Base-by-base conservation (phyloP, 1,140 invertebrate species). In the Parasteatoda tepidariorum region DNA sequence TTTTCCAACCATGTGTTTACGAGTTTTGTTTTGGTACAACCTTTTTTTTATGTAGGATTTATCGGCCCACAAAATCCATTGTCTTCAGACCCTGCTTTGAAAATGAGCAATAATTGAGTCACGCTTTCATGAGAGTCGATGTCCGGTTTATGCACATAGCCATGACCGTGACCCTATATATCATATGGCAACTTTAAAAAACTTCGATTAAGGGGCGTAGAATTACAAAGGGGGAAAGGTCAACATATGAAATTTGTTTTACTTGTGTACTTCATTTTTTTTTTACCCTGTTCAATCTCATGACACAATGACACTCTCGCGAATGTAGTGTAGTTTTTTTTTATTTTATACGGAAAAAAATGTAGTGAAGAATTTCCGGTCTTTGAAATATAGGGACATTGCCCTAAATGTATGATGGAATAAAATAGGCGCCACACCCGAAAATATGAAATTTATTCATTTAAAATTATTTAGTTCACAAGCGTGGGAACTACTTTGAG, bases 81-180 rank as follows among this genome's bases (percentile, higher is more conserved):
- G 73, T 75, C 57, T 41, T 34, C 34, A 26, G 73, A 75, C 57
- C 33, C 11, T 15, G 26, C 18, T 13, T 18, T 31, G 28, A 64
- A 64, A 64, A 64, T 64, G 62, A 64, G 33, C 73, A 34, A 64
- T 75, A 75, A 75, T 75, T 34, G 73, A 75, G 73, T 75, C 73
- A 41, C 73, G 73, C 73, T 30, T 33, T 62, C 57, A 57, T n/a
- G 57, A 73, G 70, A 62, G 73, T 75, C 73, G 73, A 33, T 64
- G 73, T 75, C 73, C 73, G 73, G 41, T 75, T 41, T 75, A 75
- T 75, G 59, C 24, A 24, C 57, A n/a, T 30, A 33, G 31, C 73
- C 73, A 48, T 64, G 41, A 75, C 73, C 73, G 57, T 75, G 73
- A 75, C 73, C n/a, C 59, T 38, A 73, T 73, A 54, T 18, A 22